Base-by-base conservation (phyloP, 2,113 vertebrate genomes). In the Trematocara zebra region DNA sequence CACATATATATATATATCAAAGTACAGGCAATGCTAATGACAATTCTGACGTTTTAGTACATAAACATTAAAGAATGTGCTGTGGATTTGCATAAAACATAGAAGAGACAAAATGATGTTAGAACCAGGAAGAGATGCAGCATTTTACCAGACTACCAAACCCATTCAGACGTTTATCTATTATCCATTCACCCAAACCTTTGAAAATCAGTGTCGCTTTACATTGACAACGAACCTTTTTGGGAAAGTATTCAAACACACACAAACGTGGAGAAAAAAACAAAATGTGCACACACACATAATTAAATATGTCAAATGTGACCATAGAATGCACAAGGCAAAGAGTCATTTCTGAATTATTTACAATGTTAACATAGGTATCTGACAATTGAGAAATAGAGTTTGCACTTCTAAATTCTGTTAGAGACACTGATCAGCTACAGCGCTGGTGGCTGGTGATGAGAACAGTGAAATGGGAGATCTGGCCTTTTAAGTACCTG, bases 41-140 rank as follows among this genome's bases (percentile, higher is more conserved):
- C 81, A 82, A 80, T 78, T 86, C 84, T 61, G 52, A 89, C 82
- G 83, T 81, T 88, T 57, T 88, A 78, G 84, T 85, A 40, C 51
- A 89, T 11, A 49, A 28, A 51, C 86, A 79, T 57, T 85, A 85
- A 76, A 86, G 52, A 35, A 83, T 35, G 86, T 47, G 37, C 67
- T 33, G 51, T 40, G 37, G 78, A 86, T 88, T 92, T 91, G 69
- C 84, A 92, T 91, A 93, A 91, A 85, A 80, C 61, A 49, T 20
- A 53, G 49, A 74, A 78, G 37, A 83, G 26, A 88, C 23, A 53
- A 56, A 51, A 15, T 23, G 44, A 67, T 51, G 49, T 11, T 23
- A 23, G 26, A 37, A 86, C 59, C 57, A 59, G 52, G 53, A 91
- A 47, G 26, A 53, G 82, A 85, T 20, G 85, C 74, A 26, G 56